phyloP scores from a whole-genome alignment of 1,140 invertebrate species.

The Polypedilum vanderplanki region DNA sequence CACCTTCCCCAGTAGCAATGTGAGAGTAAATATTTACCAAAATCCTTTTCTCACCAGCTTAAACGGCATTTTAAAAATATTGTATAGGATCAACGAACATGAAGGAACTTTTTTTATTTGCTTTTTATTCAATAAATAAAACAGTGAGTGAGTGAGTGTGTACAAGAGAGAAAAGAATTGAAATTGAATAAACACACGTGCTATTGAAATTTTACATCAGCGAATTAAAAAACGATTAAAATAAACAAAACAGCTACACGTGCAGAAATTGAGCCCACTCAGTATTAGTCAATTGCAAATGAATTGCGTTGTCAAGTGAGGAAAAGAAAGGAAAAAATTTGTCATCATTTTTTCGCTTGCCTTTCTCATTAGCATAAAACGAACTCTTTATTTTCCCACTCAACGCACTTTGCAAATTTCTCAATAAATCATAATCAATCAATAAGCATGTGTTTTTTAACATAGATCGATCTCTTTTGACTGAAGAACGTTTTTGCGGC shows the following conservation, averaged over 20 bases:
- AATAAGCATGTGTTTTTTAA: slow-evolving; percentile 2
- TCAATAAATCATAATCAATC: slow-evolving; percentile 14
- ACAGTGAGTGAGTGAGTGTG: no score
- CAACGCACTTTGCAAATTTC: neutral
- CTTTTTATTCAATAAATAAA: neutral
- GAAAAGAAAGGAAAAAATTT: no score
- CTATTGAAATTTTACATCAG: neutral
- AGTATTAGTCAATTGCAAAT: neutral
- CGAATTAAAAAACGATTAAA: neutral
- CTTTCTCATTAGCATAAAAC: neutral
- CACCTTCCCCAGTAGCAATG: neutral
- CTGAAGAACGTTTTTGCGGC: neutral
- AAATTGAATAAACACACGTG: slow-evolving; percentile 22
- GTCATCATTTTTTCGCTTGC: no score
- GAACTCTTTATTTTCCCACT: slow-evolving; percentile 1
- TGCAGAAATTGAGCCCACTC: slow-evolving; percentile 9
- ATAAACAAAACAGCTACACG: slow-evolving; percentile 22
- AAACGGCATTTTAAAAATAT: slow-evolving; percentile 16
- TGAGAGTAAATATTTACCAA: slow-evolving; percentile 13
- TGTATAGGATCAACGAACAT: slow-evolving; percentile 6
- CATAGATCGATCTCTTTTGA: neutral
- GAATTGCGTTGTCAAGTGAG: neutral
- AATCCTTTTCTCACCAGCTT: slow-evolving; percentile 25
- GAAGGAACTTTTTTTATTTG: slow-evolving; percentile 4
- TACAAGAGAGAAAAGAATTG: no score